These are phyloP conservation scores for Neoaliturus tenellus DNA, from an alignment of 2,888 invertebrate genomes.

Conservation along the genomic window DNA sequence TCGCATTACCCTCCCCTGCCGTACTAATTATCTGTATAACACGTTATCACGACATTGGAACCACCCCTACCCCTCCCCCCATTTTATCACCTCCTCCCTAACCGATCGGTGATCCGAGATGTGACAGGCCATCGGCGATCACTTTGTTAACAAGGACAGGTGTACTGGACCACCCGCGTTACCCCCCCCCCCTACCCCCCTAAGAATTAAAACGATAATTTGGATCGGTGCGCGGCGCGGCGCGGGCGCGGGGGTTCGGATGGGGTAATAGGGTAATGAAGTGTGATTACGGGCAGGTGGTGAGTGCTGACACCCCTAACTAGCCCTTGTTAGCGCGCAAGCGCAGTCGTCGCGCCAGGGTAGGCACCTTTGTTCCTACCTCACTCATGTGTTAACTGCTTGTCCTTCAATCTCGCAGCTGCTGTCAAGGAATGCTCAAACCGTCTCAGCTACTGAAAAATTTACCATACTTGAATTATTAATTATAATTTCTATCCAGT, in stretches of 20 bases:
- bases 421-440: background rate
- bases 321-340: conserved; percentile 4
- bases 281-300: conserved; percentile 31
- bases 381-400: background rate
- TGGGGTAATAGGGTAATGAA: conserved; percentile 41
- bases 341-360: background rate
- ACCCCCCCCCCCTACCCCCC: background rate
- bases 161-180: conserved; percentile 32
- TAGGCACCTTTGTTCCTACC: background rate
- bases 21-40: too few relatives aligned
- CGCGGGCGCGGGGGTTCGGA: background rate
- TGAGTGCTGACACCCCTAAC: conserved; percentile 13
- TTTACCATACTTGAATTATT: too few relatives aligned
- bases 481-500: too few relatives aligned
- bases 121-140: background rate
- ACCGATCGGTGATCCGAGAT: too few relatives aligned
- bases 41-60: too few relatives aligned
- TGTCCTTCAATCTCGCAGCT: background rate
- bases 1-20: too few relatives aligned
- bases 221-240: background rate
- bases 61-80: background rate
- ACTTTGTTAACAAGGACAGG: conserved; percentile 17
- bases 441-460: too few relatives aligned
- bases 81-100: background rate
- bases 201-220: conserved; percentile 22